A percentile compares a stretch with the other conserved stretches of the same genome.
These are phyloP conservation scores for Ursus arctos DNA, from an alignment of 2,113 vertebrate genomes.

Conservation along the genomic window DNA sequence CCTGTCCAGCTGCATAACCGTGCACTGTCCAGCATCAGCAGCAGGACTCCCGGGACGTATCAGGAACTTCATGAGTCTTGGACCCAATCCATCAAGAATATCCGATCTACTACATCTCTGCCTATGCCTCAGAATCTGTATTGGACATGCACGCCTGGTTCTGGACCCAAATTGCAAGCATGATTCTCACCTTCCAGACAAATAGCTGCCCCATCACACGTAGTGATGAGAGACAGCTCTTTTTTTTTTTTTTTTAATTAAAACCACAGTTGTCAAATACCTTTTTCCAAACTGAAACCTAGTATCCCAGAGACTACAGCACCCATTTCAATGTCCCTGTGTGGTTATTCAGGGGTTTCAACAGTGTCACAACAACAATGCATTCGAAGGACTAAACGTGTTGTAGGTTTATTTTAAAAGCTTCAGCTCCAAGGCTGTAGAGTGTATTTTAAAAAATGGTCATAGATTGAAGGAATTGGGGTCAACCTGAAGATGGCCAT, in stretches of 20 bases:
- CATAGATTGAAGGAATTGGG: not conserved
- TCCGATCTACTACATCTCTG: not conserved
- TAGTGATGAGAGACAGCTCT: not conserved
- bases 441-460: not conserved
- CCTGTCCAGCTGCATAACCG: not conserved
- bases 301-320: not conserved
- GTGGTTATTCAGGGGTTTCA: not conserved
- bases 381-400: not conserved
- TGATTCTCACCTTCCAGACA: not conserved
- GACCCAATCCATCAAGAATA: not conserved
- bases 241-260: not conserved
- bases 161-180: not conserved
- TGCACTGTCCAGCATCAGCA: not conserved
- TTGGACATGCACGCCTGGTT: not conserved
- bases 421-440: not conserved
- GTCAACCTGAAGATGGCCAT: not conserved
- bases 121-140: not conserved
- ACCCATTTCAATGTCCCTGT: not conserved
- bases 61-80: not conserved
- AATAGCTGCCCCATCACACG: accelerated
- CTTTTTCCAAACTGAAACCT: not conserved
- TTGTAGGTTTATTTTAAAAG: not conserved
- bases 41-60: not conserved
- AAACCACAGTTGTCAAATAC: not conserved
- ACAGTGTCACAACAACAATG: not conserved